phyloP scores from a whole-genome alignment of 2,888 invertebrate genomes.

The Trachelus iudaicus region DNA sequence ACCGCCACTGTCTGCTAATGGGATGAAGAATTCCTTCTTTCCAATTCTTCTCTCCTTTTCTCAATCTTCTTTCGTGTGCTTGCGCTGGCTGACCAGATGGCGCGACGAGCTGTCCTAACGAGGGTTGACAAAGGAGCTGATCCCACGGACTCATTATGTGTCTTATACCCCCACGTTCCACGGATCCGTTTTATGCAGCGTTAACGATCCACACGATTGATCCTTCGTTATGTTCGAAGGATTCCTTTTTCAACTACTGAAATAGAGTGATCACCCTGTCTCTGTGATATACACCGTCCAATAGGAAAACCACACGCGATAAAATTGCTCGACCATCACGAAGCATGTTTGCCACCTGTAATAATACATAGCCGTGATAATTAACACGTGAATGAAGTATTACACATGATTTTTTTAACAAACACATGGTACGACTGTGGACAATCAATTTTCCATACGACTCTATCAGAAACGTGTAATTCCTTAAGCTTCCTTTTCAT shows the following conservation, averaged over 20 bases:
- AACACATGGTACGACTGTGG: constrained; percentile 16
- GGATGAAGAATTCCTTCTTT: constrained; percentile 17
- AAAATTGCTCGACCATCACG: neutral
- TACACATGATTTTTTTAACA: constrained; percentile 47
- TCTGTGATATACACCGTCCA: neutral
- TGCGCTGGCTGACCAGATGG: constrained; percentile 18
- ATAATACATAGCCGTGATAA: constrained; percentile 36
- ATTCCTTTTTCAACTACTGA: too few relatives aligned
- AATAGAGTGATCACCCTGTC: neutral
- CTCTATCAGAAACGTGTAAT: neutral
- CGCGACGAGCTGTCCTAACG: constrained; percentile 31
- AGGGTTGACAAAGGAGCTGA: constrained; percentile 29
- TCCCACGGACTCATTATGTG: neutral
- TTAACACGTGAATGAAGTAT: constrained; percentile 61
- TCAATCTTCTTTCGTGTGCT: neutral
- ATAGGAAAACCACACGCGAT: neutral
- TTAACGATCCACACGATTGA: neutral
- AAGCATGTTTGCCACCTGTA: constrained; percentile 17
- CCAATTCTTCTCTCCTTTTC: constrained; percentile 32
- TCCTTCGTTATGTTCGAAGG: too few relatives aligned
- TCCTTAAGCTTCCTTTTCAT: neutral
- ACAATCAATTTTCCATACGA: too few relatives aligned
- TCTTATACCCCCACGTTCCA: neutral
- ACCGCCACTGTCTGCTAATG: constrained; percentile 29
- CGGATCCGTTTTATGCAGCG: neutral